These are phyloP conservation scores for Latheticus oryzae DNA, from an alignment of 2,888 invertebrate species.

Conservation along the genomic window DNA sequence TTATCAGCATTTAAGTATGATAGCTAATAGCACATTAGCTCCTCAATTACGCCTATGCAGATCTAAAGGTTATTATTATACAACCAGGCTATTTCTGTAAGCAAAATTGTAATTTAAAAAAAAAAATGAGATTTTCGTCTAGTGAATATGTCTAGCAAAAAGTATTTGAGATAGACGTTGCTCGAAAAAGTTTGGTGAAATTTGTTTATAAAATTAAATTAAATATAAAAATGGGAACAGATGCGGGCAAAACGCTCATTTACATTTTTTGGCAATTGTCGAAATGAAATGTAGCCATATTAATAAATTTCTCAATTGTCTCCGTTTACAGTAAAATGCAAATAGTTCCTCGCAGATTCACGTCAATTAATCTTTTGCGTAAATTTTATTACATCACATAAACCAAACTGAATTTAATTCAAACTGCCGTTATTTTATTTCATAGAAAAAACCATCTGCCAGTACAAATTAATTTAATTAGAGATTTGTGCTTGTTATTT, in stretches of 20 bases:
- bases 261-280: constrained; percentile 21
- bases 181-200: no score
- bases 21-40: constrained; percentile 14
- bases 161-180: no score
- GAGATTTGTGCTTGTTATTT: constrained; percentile 14
- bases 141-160: no score
- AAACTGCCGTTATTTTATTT: no score
- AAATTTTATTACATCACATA: constrained; percentile 5
- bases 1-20: constrained; percentile 18
- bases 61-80: no score
- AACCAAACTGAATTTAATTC: not conserved
- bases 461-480: no score
- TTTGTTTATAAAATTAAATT: no score
- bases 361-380: constrained; percentile 4
- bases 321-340: constrained; percentile 12
- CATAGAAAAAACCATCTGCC: no score
- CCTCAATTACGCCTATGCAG: no score
- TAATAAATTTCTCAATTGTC: constrained; percentile 20
- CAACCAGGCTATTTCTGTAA: no score
- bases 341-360: constrained; percentile 10
- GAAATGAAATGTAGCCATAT: constrained; percentile 10
- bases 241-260: constrained; percentile 10
- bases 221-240: constrained; percentile 11
- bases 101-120: no score
- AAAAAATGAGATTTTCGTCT: no score